Conservation (phyloP, 1,140 invertebrate species). For the Dreissena rostriformis region DNA sequence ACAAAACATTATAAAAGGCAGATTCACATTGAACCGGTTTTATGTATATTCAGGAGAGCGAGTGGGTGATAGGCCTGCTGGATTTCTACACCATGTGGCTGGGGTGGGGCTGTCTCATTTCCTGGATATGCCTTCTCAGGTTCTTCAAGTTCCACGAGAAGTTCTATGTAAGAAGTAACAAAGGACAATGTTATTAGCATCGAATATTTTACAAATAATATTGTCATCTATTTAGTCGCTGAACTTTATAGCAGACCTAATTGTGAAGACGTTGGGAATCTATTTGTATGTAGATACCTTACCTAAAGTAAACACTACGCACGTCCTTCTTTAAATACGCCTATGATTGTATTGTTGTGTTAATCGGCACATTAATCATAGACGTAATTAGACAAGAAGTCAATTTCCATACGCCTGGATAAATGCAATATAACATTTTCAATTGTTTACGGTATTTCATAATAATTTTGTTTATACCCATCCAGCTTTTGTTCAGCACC, state of each 20-base stretch:
- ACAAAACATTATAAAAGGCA: no score
- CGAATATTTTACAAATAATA: no score
- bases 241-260: no score
- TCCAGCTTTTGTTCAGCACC: conserved; percentile 41
- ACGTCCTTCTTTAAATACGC: background rate
- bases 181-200: background rate
- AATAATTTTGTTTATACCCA: background rate
- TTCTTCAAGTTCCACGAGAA: conserved; percentile 32
- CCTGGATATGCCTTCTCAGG: conserved; percentile 24
- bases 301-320: background rate
- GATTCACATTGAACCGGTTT: no score
- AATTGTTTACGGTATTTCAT: background rate
- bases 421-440: background rate
- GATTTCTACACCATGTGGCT: conserved; percentile 27
- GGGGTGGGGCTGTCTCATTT: conserved; percentile 19
- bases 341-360: no score
- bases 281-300: background rate
- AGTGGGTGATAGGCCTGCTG: conserved; percentile 4
- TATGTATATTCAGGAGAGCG: background rate
- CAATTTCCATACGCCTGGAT: no score
- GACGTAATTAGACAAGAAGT: no score
- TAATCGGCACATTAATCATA: no score
- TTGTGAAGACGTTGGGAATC: background rate
- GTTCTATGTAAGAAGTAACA: conserved; percentile 27
- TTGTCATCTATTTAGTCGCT: no score